Evolutionary conservation across 2,888 invertebrate species (phyloP), one percentile per base, ranked within the genome.

Genomic region (Apamea sordens): DNA sequence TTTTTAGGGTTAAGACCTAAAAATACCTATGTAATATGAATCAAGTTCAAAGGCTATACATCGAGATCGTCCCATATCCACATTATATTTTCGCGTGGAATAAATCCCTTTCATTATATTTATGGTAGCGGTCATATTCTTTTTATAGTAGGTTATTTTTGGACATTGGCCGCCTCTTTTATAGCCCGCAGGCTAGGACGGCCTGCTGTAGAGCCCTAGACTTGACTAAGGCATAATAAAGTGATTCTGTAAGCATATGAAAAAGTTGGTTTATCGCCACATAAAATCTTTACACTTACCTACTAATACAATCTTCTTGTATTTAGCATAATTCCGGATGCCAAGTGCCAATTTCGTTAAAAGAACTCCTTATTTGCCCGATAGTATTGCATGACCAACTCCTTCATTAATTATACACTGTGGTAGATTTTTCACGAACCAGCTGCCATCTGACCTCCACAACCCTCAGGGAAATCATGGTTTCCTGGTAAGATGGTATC

Each of bases 401-500:
- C 24, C 69, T 73, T 76, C 77, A 84, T 80, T 80, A 80, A 80
- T 80, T 71, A 75, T 84, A 73, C 73, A 80, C n/a, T 73, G 73
- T 76, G 76, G 76, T 70, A 70, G 53, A 80, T 84, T 84, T 84
- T 86, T 80, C 74, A 73, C 53, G 68, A 74, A 72, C 47, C 68
- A 56, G 47, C 36, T 69, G 56, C 74, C 69, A 63, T 53, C 84
- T 84, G 85, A 84, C 87, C 85, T 80, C 70, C 41, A 70, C 63
- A 56, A 73, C 44, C 85, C 84, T 75, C 53, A 53, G 85, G 85
- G 85, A 86, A 85, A 85, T 85, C 84, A 77, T 80, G 76, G 67
- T 77, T 80, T 77, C 87, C 76, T 77, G 76, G 80, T 80, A 73
- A 85, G 74, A 86, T 80, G 84, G 80, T 87, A 87, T 85, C 85